These are phyloP conservation scores for Balaeniceps rex DNA, from an alignment of 2,113 vertebrate species.

Conservation along the genomic window DNA sequence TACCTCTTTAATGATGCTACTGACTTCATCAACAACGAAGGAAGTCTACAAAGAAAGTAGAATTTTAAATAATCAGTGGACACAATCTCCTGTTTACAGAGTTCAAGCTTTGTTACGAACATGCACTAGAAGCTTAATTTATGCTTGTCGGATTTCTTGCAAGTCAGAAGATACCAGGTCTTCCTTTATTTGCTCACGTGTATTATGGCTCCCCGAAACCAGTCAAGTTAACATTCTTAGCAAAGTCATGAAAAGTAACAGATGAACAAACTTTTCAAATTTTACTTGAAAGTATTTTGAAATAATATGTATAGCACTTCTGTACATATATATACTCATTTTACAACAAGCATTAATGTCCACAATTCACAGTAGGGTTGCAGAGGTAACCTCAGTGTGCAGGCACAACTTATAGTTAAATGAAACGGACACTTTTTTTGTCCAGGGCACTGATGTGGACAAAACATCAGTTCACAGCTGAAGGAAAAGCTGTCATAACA, in stretches of 20 bases:
- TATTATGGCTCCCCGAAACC: neutral
- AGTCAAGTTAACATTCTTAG: neutral
- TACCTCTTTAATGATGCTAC: conserved; percentile 92
- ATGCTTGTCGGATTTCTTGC: neutral
- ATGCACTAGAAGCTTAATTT: neutral
- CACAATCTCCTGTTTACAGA: neutral
- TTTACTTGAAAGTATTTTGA: neutral
- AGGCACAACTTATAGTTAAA: neutral
- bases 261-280: too few species aligned
- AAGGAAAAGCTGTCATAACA: neutral
- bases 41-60: conserved; percentile 66
- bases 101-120: neutral
- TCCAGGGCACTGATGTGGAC: neutral
- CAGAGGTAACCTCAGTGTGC: neutral
- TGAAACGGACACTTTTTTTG: accelerated
- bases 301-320: neutral
- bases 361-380: neutral
- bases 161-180: neutral
- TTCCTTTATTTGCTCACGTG: neutral
- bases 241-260: neutral
- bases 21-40: conserved; percentile 92
- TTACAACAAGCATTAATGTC: neutral
- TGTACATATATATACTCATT: neutral
- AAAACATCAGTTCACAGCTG: neutral
- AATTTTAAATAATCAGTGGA: neutral